phyloP scores from a whole-genome alignment of 2,888 invertebrate species.

The Spisula subtruncata region DNA sequence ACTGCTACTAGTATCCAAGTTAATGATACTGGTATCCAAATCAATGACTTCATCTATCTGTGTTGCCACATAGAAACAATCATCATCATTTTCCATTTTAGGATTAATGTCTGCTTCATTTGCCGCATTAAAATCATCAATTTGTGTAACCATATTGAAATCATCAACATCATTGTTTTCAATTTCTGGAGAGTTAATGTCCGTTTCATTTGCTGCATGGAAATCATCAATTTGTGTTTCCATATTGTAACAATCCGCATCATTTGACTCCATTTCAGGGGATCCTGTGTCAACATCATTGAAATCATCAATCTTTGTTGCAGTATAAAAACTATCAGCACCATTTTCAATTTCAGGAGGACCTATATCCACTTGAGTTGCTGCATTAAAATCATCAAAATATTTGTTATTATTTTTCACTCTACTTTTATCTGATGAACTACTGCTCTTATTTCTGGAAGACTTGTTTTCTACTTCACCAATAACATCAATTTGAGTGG shows the following conservation, averaged over 20 bases:
- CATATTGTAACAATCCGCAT: slow-evolving; percentile 40
- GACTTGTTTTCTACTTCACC: neutral
- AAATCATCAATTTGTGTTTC: slow-evolving; percentile 50
- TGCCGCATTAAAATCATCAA: slow-evolving; percentile 29
- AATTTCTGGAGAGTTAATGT: neutral
- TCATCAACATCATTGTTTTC: slow-evolving; percentile 34
- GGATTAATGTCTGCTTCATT: neutral
- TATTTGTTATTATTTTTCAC: neutral
- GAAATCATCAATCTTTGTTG: slow-evolving; percentile 41
- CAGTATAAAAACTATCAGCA: slow-evolving; percentile 40
- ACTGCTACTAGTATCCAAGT: neutral
- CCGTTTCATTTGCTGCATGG: neutral
- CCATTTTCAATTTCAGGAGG: slow-evolving; percentile 6
- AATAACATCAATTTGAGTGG: slow-evolving; percentile 42
- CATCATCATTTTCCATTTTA: slow-evolving; percentile 25
- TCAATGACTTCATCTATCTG: slow-evolving; percentile 43
- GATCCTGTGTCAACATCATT: slow-evolving; percentile 33
- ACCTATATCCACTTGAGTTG: slow-evolving; percentile 33
- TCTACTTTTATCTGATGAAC: neutral
- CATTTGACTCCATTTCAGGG: neutral
- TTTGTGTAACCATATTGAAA: slow-evolving; percentile 48
- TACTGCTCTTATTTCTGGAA: slow-evolving; percentile 6
- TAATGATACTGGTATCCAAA: neutral
- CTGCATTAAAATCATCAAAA: slow-evolving; percentile 15
- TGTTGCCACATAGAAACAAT: slow-evolving; percentile 44